Base-by-base conservation (phyloP, 2,888 invertebrate genomes). In the Rotaria macrura region DNA sequence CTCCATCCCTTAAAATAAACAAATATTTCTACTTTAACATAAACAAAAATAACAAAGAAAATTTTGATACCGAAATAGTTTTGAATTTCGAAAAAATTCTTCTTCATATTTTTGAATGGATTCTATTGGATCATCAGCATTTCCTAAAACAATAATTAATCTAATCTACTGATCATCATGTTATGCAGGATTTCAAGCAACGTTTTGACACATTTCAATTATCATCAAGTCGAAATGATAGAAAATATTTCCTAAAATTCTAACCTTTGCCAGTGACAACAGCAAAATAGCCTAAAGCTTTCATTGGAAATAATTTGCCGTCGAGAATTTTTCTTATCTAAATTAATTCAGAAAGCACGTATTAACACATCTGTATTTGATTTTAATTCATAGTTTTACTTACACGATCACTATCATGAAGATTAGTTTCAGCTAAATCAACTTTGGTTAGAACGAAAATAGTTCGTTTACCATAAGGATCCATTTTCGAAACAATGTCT, bases 361-460 rank as follows among this genome's bases (percentile, higher is more conserved):
- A 47, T 47, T 47, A 9, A 47, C n/a, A n/a, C n/a, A n/a, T n/a
- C n/a, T n/a, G n/a, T n/a, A n/a, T n/a, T n/a, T 47, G 47, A 47
- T 47, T 47, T 47, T 47, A 47, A 47, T 47, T 14, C 9, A 47
- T 47, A 14, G 9, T 14, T 47, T 40, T 74, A 88, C 89, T 92
- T 90, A 96, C 95, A 90, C 98, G 92, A 87, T 97, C 95, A 0
- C 98, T 98, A 91, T 98, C 96, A 40, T 96, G 94, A 85, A 97
- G 92, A 91, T 95, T 96, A 90, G 95, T 94, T 91, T 99, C 99
- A 0, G 99, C 99, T 90, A 99, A 92, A 91, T 99, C 99, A 25
- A 98, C 97, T 92, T 99, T 99, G 34, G 99, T 99, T 34, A 99
- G 93, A 6, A 99, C 99, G 91, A 99, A 97, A 89, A 99, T 98